Evolutionary conservation across 2,113 vertebrate genomes (phyloP).

Genomic region (Dolichallabes microphthalmus): DNA sequence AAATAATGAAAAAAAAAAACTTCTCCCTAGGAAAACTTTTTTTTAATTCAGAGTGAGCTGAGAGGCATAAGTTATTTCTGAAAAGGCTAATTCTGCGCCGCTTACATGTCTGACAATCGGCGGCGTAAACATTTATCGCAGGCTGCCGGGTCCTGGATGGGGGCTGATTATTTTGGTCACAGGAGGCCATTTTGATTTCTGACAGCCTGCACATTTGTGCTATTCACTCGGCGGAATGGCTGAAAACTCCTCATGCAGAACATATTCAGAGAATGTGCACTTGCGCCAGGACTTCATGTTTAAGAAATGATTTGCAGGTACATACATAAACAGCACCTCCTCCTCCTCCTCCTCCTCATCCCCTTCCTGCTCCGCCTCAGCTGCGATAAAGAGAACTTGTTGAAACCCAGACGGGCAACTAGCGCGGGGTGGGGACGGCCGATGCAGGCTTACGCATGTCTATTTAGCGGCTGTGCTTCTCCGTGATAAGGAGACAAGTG

Average conservation of each 20-base stretch:
- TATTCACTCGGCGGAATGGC: constrained; percentile 70
- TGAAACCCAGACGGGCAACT: constrained; percentile 73
- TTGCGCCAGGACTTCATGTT: constrained; percentile 72
- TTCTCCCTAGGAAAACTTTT: constrained; percentile 49
- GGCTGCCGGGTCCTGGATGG: constrained; percentile 65
- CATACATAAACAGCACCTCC: constrained; percentile 67
- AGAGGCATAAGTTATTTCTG: constrained; percentile 58
- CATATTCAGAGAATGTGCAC: constrained; percentile 73
- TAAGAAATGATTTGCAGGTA: constrained; percentile 77
- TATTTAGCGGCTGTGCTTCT: constrained; percentile 68
- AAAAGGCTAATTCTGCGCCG: constrained; percentile 62
- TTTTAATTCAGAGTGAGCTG: constrained; percentile 63
- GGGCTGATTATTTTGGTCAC: constrained; percentile 66
- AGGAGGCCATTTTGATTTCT: constrained; percentile 74
- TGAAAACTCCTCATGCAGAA: constrained; percentile 78
- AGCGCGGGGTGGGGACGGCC: constrained; percentile 53
- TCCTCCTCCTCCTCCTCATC: constrained; percentile 38
- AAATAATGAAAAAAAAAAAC: background rate
- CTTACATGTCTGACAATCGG: constrained; percentile 65
- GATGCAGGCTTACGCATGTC: constrained; percentile 54
- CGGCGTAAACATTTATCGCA: constrained; percentile 75
- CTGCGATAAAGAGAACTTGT: constrained; percentile 75
- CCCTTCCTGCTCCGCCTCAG: constrained; percentile 58
- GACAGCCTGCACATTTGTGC: constrained; percentile 71
- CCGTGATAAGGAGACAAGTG: constrained; percentile 77